These are phyloP conservation scores for Synodontis membranacea DNA, from an alignment of 2,113 vertebrate species.

Conservation along the genomic window DNA sequence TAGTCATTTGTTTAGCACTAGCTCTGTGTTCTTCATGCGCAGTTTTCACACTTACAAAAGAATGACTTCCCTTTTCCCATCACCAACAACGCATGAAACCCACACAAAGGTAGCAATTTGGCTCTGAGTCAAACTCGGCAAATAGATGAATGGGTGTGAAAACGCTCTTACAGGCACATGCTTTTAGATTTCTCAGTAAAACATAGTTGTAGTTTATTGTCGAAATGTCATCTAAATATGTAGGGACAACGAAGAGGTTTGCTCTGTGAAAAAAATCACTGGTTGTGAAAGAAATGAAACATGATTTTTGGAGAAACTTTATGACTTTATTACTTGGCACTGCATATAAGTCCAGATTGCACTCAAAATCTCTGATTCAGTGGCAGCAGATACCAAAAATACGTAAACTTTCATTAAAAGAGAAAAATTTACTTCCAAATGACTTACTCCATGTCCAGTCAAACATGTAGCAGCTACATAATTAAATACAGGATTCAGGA, in stretches of 20 bases:
- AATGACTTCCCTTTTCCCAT: not conserved
- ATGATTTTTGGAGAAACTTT: not conserved
- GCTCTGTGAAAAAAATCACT: not conserved
- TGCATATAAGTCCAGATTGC: not conserved
- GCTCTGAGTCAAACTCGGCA: not conserved
- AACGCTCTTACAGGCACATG: not conserved
- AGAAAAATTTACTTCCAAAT: not conserved
- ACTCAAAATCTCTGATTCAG: not conserved
- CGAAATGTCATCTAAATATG: not conserved
- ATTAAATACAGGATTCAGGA: not conserved
- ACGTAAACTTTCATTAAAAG: not conserved
- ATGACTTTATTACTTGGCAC: not conserved
- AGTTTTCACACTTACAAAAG: not conserved
- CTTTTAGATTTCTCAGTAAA: not conserved
- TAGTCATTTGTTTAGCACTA: not conserved
- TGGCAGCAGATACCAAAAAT: not conserved
- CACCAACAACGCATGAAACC: not conserved
- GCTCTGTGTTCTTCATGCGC: not conserved
- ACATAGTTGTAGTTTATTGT: not conserved
- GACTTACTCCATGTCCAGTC: not conserved
- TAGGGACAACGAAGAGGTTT: too few species aligned
- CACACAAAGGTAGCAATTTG: not conserved
- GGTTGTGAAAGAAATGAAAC: not conserved
- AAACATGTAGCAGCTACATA: not conserved
- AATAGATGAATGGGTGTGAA: not conserved